Percentiles rank a stretch among this genome's conserved stretches.
phyloP scores from a whole-genome alignment of 2,113 vertebrate species.

The Tenebrosternarchus preto region DNA sequence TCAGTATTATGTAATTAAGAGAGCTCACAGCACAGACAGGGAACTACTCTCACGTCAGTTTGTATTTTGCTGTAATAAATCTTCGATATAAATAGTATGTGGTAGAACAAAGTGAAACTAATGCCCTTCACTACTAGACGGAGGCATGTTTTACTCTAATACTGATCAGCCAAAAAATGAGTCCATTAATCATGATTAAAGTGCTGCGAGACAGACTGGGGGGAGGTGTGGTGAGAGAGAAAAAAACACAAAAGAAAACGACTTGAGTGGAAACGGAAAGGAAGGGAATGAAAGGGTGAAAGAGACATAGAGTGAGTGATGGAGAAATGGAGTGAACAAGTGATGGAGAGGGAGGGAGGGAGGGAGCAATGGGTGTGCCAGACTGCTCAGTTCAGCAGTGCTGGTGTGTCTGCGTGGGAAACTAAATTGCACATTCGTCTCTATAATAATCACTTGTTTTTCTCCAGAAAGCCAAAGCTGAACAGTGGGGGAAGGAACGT shows the following conservation, averaged over 20 bases:
- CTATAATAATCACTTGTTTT: constrained; percentile 47
- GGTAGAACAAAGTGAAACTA: not conserved
- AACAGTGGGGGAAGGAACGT: constrained; percentile 25
- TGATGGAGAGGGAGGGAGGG: not conserved
- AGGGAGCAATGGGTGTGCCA: constrained; percentile 21
- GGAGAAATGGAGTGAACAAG: too few species aligned
- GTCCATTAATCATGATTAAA: not conserved
- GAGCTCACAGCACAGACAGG: not conserved
- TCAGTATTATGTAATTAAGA: not conserved
- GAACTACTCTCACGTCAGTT: not conserved
- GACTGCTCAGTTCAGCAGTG: constrained; percentile 48
- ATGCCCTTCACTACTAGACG: not conserved
- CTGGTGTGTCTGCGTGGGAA: constrained; percentile 32
- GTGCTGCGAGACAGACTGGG: too few species aligned
- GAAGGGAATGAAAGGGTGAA: not conserved
- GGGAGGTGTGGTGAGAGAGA: not conserved
- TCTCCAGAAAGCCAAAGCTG: constrained; percentile 25
- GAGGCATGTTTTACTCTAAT: not conserved
- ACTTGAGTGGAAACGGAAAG: constrained; percentile 12
- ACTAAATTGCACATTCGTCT: constrained; percentile 49
- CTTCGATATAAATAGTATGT: not conserved
- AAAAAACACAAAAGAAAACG: not conserved
- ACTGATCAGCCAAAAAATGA: not conserved
- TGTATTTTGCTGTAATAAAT: not conserved
- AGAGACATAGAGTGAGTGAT: too few species aligned